Evolutionary conservation across 2,113 vertebrate genomes (phyloP).

Genomic region (Myrmecobius fasciatus): DNA sequence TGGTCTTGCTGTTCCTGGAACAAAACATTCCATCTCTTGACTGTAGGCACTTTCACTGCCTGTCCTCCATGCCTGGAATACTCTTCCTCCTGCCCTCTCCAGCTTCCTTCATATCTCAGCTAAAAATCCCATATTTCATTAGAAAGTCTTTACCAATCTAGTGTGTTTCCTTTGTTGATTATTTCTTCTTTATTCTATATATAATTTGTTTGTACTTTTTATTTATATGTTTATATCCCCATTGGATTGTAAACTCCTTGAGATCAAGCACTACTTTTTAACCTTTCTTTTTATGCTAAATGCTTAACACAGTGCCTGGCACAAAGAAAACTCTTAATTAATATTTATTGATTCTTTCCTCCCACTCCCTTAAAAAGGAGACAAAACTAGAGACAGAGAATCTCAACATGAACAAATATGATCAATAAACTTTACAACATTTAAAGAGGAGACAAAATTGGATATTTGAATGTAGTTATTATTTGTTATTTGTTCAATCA

Average conservation of each 20-base stretch:
- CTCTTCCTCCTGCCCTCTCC: not conserved
- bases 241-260: not conserved
- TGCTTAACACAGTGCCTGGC: not conserved
- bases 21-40: not conserved
- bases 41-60: not conserved
- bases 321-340: not conserved
- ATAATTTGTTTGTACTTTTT: not conserved
- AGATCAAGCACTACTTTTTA: not conserved
- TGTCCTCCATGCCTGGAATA: not conserved
- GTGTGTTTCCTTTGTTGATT: not conserved
- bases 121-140: not conserved
- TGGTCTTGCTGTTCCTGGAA: not conserved
- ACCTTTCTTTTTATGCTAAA: not conserved
- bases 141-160: not conserved
- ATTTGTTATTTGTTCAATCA: no score
- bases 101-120: not conserved
- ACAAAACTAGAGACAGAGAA: not conserved
- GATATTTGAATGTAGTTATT: not conserved
- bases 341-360: not conserved
- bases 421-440: not conserved
- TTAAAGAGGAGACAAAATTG: not conserved
- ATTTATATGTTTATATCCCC: not conserved
- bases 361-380: not conserved
- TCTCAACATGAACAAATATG: not conserved
- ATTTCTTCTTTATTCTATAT: not conserved